A percentile compares a stretch with the other conserved stretches of the same genome.
phyloP scores from a whole-genome alignment of 2,797 vertebrate species.

The Anniella stebbinsi region DNA sequence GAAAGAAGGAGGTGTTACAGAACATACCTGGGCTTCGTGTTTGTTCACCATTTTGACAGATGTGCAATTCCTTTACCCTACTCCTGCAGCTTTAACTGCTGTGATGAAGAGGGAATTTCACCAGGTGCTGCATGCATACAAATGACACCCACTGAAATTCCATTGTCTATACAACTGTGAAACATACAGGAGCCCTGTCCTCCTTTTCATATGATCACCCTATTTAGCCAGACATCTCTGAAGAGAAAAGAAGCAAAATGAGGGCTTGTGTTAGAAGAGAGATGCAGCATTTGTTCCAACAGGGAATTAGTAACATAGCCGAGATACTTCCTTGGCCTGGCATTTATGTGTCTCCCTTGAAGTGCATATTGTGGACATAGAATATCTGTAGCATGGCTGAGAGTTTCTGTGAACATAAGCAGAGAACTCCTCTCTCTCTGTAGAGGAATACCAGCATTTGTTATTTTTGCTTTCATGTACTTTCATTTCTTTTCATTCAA shows the following conservation, averaged over 20 bases:
- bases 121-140: too few relatives aligned
- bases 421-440: not conserved
- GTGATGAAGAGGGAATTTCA: not conserved
- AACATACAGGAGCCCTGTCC: too few relatives aligned
- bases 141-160: too few relatives aligned
- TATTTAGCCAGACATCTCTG: not conserved
- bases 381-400: not conserved
- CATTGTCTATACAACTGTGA: too few relatives aligned
- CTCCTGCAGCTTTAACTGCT: not conserved
- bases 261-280: not conserved
- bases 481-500: constrained; percentile 37
- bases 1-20: not conserved
- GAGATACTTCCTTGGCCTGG: not conserved
- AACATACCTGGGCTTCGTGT: not conserved
- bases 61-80: not conserved
- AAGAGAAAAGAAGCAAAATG: not conserved
- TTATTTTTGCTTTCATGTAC: not conserved
- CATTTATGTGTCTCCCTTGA: not conserved
- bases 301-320: not conserved
- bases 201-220: too few relatives aligned
- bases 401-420: not conserved
- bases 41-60: not conserved
- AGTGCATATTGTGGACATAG: not conserved
- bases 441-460: not conserved
- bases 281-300: not conserved